These are phyloP conservation scores for Nomada ruficornis DNA, from an alignment of 2,888 invertebrate species.

Conservation along the genomic window DNA sequence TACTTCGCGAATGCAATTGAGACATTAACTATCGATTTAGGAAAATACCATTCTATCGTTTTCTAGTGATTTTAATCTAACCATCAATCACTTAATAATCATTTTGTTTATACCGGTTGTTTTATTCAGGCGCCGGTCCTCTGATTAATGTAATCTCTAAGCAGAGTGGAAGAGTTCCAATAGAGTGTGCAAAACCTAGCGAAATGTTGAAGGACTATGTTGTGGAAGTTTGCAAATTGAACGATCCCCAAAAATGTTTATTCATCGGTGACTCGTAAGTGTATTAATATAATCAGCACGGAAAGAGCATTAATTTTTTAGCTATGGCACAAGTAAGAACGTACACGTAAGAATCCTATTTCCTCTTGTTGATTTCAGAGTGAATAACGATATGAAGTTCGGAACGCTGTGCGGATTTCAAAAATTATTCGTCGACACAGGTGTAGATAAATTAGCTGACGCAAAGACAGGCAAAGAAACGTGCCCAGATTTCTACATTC, in stretches of 20 bases:
- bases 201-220: slow-evolving; percentile 79
- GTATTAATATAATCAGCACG: neutral
- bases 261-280: slow-evolving; percentile 82
- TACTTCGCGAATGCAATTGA: neutral
- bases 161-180: slow-evolving; percentile 83
- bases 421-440: slow-evolving; percentile 76
- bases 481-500: slow-evolving; percentile 73
- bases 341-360: neutral
- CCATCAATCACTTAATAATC: neutral
- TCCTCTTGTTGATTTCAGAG: slow-evolving; percentile 64
- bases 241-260: slow-evolving; percentile 73
- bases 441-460: slow-evolving; percentile 64
- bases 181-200: slow-evolving; percentile 86
- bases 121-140: slow-evolving; percentile 83
- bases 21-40: too few relatives aligned
- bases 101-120: neutral
- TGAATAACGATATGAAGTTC: slow-evolving; percentile 78
- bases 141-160: slow-evolving; percentile 84
- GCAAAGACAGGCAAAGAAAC: slow-evolving; percentile 39
- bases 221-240: slow-evolving; percentile 73
- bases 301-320: neutral
- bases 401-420: slow-evolving; percentile 73
- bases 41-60: too few relatives aligned
- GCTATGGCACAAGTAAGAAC: too few relatives aligned
- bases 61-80: too few relatives aligned